Base-by-base conservation (phyloP, 2,888 invertebrate genomes). In the Dicyrtomina minuta region DNA sequence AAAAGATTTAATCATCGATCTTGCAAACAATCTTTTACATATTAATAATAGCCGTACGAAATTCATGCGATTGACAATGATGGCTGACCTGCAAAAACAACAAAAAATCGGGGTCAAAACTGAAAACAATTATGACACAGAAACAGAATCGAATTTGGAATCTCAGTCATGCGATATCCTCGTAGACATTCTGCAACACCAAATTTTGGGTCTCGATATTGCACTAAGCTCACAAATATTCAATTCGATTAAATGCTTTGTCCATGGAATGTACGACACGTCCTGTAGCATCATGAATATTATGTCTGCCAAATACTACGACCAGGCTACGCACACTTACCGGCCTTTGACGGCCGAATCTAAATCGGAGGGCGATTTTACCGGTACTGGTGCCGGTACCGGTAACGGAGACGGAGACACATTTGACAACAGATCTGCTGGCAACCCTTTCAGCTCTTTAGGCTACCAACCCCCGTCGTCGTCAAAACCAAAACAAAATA, bases 191-290 rank as follows among this genome's bases (percentile, higher is more conserved):
- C 61, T 61, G 3, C 43, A 24, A 44, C 43, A 61, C 26, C 61
- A 61, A 61, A 61, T 61, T 10, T 24, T 15, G 10, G 61, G 61
- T 26, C 46, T 61, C 6, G 61, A 61, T 24, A 61, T 61, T 41
- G 43, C 61, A 22, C 61, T 61, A 2, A 61, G 61, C 15, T 61
- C 61, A 3, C 44, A 61, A 26, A 61, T 61, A 12, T 61, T 61
- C n/a, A 61, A 61, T 24, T 61, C 61, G 6, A 44, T 61, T 15
- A 61, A 61, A 61, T 61, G 61, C 43, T 61, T 61, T 20, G 15
- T 61, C 12, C 61, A 61, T 24, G 44, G 61, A 24, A 22, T 61
- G 1, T 61, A 61, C 26, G 61, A 61, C 41, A 61, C 61, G 4
- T 44, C 44, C 26, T 61, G 61, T 24, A 61, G 61, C n/a, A 44